Evolutionary conservation across 1,140 invertebrate genomes (phyloP).

Genomic region (Eubasilissa regina): DNA sequence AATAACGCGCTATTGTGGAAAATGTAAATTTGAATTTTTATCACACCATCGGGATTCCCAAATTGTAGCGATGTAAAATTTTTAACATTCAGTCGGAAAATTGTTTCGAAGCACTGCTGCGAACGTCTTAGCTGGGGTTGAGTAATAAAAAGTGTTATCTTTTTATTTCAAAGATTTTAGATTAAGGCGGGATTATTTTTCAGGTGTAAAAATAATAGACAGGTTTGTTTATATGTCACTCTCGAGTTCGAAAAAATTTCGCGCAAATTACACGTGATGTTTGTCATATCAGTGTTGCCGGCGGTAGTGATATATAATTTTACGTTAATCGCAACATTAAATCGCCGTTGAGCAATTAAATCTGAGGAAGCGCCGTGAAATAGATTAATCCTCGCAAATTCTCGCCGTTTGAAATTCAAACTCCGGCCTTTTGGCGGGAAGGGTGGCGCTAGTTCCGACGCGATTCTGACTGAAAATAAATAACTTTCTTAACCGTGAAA

Average conservation of each 20-base stretch:
- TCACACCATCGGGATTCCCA: conserved; percentile 14
- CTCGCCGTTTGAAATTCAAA: conserved; percentile 11
- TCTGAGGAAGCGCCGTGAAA: conserved; percentile 11
- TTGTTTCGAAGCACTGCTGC: conserved; percentile 29
- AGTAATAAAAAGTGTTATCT: background rate
- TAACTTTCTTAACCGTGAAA: conserved; percentile 20
- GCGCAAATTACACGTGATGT: no score
- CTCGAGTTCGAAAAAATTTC: no score
- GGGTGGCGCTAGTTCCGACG: conserved; percentile 36
- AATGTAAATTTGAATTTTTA: conserved; percentile 46
- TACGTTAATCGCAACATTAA: background rate
- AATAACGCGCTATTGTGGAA: conserved; percentile 42
- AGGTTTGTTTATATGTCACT: no score
- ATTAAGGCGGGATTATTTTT: no score
- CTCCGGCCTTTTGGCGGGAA: conserved; percentile 30
- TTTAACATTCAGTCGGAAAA: conserved; percentile 41
- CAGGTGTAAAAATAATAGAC: no score
- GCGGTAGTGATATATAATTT: no score
- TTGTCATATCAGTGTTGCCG: no score
- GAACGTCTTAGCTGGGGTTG: conserved; percentile 19
- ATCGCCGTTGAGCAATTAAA: background rate
- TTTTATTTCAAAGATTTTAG: no score
- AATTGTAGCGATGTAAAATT: conserved; percentile 22
- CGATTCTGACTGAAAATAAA: conserved; percentile 23
- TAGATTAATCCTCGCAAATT: conserved; percentile 18